Base-by-base conservation (phyloP, 2,113 vertebrate genomes). In the Glareola pratincola region DNA sequence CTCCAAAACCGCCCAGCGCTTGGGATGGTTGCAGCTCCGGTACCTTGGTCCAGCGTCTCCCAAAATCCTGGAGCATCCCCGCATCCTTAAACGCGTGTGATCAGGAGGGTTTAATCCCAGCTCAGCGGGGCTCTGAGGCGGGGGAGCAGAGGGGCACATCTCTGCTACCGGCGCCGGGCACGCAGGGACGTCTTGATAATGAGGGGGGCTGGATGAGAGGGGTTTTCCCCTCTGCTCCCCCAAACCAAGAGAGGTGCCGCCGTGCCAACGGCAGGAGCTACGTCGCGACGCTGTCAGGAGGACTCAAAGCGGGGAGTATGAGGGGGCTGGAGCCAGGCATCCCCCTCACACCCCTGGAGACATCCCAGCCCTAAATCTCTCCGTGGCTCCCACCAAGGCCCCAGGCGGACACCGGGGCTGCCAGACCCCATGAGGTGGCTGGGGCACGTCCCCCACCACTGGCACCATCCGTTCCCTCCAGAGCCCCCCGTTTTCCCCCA, bases 261-360 rank as follows among this genome's bases (percentile, higher is more conserved):
- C 6, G 47, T 10, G 6, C 36, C 64, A 77, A 92, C 48, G 45
- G 39, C 67, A 69, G 57, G 34, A 81, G n/a, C 59, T 4, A 7
- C 6, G 16, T 63, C 15, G 2, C 0, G 4, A 12, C 29, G 56
- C 37, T 60, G 6, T 12, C 8, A 5, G n/a, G 15, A 75, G 10
- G 41, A 34, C 6, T 41, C 7, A 4, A 32, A 57, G 51, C 1
- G 1, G 18, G 18, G 8, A 39, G 20, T 51, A 82, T 0, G 4
- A 8, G 41, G 24, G 10, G 23, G 20, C 12, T 51, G 67, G 26
- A 82, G 16, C n/a, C n/a, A n/a, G n/a, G n/a, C 62, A 62, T 41
- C 20, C 47, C 47, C 39, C 29, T 59, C 10, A 1, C 14, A 9
- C n/a, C 59, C 9, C 7, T 3, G 1, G 32, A 69, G 45, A 73